Evolutionary conservation across 2,113 vertebrate genomes (phyloP).

Genomic region (Oncorhynchus keta): DNA sequence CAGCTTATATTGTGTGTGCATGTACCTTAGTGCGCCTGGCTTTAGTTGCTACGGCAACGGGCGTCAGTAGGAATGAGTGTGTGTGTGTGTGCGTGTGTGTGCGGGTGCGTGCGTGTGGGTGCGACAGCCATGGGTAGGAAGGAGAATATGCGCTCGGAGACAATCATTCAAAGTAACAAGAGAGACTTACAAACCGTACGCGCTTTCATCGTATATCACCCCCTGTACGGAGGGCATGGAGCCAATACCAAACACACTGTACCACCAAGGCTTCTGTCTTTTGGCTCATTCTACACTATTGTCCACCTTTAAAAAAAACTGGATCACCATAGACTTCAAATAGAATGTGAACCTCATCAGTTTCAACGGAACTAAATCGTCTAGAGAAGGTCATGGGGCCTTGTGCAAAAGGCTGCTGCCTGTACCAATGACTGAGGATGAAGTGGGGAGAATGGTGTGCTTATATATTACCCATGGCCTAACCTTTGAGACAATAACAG

Average conservation of each 20-base stretch:
- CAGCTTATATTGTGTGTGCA: slow-evolving; percentile 64
- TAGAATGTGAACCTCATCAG: too few relatives aligned
- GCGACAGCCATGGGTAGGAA: background rate
- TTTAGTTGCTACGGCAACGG: slow-evolving; percentile 76
- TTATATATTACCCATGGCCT: background rate
- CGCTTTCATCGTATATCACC: background rate
- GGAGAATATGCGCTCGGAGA: background rate
- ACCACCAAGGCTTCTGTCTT: background rate
- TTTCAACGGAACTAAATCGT: background rate
- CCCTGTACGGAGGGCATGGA: background rate
- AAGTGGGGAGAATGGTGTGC: background rate
- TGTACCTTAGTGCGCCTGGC: slow-evolving; percentile 60
- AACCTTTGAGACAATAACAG: background rate
- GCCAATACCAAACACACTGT: background rate
- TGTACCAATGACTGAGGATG: background rate
- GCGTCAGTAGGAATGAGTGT: slow-evolving; percentile 60
- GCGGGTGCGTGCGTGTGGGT: too few relatives aligned
- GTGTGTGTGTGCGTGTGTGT: slow-evolving; percentile 9
- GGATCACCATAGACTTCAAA: background rate
- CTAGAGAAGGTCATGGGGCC: background rate
- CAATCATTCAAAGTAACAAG: background rate
- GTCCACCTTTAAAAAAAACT: background rate
- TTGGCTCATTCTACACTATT: too few relatives aligned
- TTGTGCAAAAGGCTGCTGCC: background rate
- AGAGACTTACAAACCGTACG: background rate